phyloP scores from a whole-genome alignment of 2,888 invertebrate genomes.

The Luffia ferchaultella region DNA sequence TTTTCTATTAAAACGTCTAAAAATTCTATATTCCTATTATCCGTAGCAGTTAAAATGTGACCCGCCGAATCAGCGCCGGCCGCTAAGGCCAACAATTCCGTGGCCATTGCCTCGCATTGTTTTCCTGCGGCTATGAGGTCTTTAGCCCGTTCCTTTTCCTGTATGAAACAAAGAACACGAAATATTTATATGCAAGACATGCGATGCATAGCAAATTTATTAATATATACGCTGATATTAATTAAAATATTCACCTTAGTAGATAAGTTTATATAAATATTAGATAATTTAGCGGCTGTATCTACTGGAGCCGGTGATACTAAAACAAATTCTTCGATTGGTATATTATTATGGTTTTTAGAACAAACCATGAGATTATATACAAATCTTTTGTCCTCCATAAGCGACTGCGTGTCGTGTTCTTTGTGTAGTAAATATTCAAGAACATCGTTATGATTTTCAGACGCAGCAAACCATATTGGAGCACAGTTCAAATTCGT shows the following conservation, averaged over 20 bases:
- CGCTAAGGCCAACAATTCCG: conserved; percentile 91
- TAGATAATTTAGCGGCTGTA: conserved; percentile 96
- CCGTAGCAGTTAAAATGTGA: conserved; percentile 92
- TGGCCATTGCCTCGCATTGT: conserved; percentile 98
- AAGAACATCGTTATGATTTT: conserved; percentile 95
- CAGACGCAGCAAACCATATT: conserved; percentile 97
- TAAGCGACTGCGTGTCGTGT: conserved; percentile 94
- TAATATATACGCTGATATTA: not conserved
- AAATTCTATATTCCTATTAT: conserved; percentile 92
- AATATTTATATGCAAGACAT: not conserved
- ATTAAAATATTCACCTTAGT: conserved; percentile 69
- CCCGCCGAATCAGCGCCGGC: conserved; percentile 96
- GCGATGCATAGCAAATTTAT: not conserved
- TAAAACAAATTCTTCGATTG: conserved; percentile 96
- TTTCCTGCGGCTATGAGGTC: conserved; percentile 95
- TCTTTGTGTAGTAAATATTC: conserved; percentile 97
- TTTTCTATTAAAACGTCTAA: conserved; percentile 97
- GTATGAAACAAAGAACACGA: conserved; percentile 10
- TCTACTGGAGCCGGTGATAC: conserved; percentile 99
- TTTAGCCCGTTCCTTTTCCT: conserved; percentile 97
- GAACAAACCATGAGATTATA: conserved; percentile 99
- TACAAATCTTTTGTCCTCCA: conserved; percentile 98
- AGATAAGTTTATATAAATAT: conserved; percentile 87
- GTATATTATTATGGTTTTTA: conserved; percentile 93
- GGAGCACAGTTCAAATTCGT: conserved; percentile 97